Conservation (phyloP, 2,888 invertebrate genomes). For the Dendrolimus pini region DNA sequence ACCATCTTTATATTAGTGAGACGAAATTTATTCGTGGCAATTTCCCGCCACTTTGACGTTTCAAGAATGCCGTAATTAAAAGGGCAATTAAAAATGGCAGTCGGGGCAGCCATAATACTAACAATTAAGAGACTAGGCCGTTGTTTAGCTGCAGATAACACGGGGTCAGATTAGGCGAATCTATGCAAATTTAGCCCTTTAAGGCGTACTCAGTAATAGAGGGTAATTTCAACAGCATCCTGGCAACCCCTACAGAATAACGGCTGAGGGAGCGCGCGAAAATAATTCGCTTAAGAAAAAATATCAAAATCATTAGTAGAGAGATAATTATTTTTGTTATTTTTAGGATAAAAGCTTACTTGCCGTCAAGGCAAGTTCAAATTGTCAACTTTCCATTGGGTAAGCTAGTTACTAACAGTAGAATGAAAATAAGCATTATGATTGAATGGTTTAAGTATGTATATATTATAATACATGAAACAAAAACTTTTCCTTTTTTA, state of each 20-base stretch:
- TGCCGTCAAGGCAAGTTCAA: no score
- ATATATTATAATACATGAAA: no score
- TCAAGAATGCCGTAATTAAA: constrained; percentile 30
- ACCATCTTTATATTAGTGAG: constrained; percentile 4
- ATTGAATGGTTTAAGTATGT: no score
- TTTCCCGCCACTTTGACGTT: constrained; percentile 22
- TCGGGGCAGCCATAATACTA: constrained; percentile 33
- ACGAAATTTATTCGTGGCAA: constrained; percentile 21
- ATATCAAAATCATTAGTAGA: no score
- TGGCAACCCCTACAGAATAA: constrained; percentile 27
- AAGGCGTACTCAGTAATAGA: constrained; percentile 24
- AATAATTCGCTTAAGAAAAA: background rate
- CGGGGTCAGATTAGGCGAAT: constrained; percentile 46
- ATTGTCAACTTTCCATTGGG: no score
- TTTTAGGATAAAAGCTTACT: no score
- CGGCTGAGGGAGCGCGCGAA: constrained; percentile 1
- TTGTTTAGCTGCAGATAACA: constrained; percentile 31
- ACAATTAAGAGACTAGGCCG: constrained; percentile 33
- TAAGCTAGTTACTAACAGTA: no score
- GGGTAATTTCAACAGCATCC: constrained; percentile 34
- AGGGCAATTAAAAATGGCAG: constrained; percentile 41
- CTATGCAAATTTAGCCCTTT: constrained; percentile 43
- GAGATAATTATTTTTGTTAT: no score
- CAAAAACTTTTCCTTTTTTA: no score
- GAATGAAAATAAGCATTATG: no score